Conservation (phyloP, 2,888 invertebrate genomes). For the Pollenia griseotomentosa region DNA sequence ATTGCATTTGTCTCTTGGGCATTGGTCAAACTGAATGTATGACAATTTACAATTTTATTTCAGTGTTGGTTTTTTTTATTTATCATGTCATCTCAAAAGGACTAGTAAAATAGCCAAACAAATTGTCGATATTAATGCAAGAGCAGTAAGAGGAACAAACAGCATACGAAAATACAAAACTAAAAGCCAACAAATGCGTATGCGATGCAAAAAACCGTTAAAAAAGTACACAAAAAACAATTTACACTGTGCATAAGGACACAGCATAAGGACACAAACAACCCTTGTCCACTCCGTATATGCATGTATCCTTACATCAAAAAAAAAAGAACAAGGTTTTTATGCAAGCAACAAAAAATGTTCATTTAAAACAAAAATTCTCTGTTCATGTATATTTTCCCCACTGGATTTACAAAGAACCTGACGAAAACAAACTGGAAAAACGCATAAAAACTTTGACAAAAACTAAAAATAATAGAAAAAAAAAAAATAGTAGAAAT, state of each 20-base stretch:
- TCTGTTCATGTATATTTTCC: slow-evolving; percentile 38
- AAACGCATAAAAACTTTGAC: slow-evolving; percentile 73
- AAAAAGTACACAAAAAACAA: slow-evolving; percentile 21
- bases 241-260: slow-evolving; percentile 40
- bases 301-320: slow-evolving; percentile 13
- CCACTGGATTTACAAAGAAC: slow-evolving; percentile 45
- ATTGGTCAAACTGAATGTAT: slow-evolving; percentile 71
- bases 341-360: slow-evolving; percentile 7
- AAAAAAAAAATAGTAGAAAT: not conserved
- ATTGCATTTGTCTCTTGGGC: slow-evolving; percentile 55
- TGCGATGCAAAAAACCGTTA: slow-evolving; percentile 34
- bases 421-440: slow-evolving; percentile 65
- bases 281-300: slow-evolving; percentile 25
- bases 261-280: slow-evolving; percentile 27
- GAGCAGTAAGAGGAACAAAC: slow-evolving; percentile 45
- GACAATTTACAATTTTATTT: slow-evolving; percentile 45
- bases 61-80: slow-evolving; percentile 1
- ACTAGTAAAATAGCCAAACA: slow-evolving; percentile 64
- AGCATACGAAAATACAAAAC: slow-evolving; percentile 56
- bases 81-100: slow-evolving; percentile 53
- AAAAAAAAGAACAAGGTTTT: not conserved
- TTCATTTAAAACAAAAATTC: slow-evolving; percentile 35
- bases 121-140: slow-evolving; percentile 71
- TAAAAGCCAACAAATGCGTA: slow-evolving; percentile 62
- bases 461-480: slow-evolving; percentile 40